Evolutionary conservation across 2,888 invertebrate species (phyloP), one percentile per base, ranked within the genome.

Genomic region (Epistrophella euchroma): DNA sequence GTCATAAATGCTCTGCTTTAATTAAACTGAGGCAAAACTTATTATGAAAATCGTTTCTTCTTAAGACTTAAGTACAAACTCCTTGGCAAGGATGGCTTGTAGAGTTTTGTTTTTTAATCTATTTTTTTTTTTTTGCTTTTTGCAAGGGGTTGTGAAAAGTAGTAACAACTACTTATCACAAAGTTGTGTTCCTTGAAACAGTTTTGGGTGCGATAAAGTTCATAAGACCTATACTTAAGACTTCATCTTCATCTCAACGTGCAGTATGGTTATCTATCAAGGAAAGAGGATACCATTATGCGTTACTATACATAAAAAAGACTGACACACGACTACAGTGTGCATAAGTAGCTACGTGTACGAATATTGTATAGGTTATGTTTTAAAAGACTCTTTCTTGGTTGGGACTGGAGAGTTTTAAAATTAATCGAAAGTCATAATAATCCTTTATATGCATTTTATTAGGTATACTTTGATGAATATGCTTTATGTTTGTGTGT

Each of bases 11-110:
- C 58, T 62, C 4, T 64, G 71, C 62, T 78, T 86, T 86, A 86
- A 86, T 86, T 86, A 86, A 82, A 82, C 86, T 86, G 70, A 60
- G 15, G 68, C 52, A 77, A 86, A 86, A 86, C 73, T 86, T 86
- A 82, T 86, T 82, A 86, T 86, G 56, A 86, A 86, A 86, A 86
- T 86, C 82, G 52, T 73, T 74, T 66, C 74, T 78, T 82, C 78
- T 74, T 56, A 19, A 32, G 32, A 32, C 5, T 32, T 70, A 10
- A n/a, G n/a, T 73, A 32, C 19, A 50, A 78, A 82, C 79, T 72
- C 66, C 71, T 75, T 52, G 58, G 15, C 40, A 40, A 64, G 28
- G 43, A 62, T 43, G 77, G 68, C 32, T 64, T 40, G 47, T 15
- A 37, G 9, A 35, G 13, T 55, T 56, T 47, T 79, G 4, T 22